phyloP scores from a whole-genome alignment of 30 jellyfish, hydroid and myxozoan genomes.

The Hydractinia echinata region DNA sequence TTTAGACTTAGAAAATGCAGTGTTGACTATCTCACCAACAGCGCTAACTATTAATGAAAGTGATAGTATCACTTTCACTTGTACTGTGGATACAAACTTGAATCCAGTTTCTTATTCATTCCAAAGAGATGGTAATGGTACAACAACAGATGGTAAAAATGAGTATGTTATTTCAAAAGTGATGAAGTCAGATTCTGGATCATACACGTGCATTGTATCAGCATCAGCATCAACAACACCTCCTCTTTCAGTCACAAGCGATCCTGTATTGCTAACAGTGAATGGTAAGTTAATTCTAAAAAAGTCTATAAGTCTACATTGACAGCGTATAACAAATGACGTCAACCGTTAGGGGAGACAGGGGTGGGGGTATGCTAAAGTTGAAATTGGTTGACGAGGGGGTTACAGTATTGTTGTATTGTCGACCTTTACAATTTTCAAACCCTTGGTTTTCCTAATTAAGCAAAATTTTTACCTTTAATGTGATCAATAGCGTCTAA shows the following conservation, averaged over 20 bases:
- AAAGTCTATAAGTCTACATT: too few relatives aligned
- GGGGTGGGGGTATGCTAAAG: too few relatives aligned
- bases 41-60: not conserved
- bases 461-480: too few relatives aligned
- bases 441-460: too few relatives aligned
- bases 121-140: not conserved
- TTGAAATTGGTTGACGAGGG: too few relatives aligned
- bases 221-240: not conserved
- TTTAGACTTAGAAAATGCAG: not conserved
- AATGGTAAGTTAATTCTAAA: not conserved
- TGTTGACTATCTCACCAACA: not conserved
- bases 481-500: too few relatives aligned
- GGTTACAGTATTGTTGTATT: too few relatives aligned
- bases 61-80: not conserved
- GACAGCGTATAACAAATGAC: too few relatives aligned
- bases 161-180: not conserved
- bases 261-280: not conserved
- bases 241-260: not conserved
- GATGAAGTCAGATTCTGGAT: not conserved
- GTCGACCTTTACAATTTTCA: too few relatives aligned
- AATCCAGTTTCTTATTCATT: not conserved
- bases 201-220: not conserved
- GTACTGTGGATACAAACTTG: not conserved
- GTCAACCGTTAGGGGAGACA: too few relatives aligned
- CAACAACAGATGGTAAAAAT: not conserved